Evolutionary conservation across 2,113 vertebrate species (phyloP).

Genomic region (Tichodroma muraria): DNA sequence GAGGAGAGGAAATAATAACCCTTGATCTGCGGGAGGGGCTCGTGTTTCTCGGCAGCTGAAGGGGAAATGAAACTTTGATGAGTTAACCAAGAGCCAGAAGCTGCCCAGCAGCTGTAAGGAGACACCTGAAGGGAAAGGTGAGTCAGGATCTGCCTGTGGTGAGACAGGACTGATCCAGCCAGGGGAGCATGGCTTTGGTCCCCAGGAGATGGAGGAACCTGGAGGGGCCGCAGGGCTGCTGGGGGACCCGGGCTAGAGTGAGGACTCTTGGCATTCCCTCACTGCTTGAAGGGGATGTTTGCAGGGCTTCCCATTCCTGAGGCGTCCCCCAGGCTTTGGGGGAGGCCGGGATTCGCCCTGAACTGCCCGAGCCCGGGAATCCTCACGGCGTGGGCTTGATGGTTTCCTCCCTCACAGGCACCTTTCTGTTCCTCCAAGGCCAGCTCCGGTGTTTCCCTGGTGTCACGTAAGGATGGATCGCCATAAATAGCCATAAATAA

Average conservation of each 20-base stretch:
- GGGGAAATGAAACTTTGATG: slow-evolving; percentile 46
- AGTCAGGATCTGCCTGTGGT: not conserved
- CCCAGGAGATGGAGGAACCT: rapidly evolving
- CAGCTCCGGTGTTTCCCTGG: rapidly evolving
- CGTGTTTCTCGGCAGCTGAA: not conserved
- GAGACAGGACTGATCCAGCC: not conserved
- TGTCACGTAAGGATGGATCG: no score
- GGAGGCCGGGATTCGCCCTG: not conserved
- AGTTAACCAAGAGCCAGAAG: slow-evolving; percentile 7
- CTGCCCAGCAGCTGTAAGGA: not conserved
- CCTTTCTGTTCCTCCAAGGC: not conserved
- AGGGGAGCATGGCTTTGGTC: rapidly evolving
- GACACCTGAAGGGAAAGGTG: slow-evolving; percentile 2
- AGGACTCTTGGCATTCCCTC: not conserved
- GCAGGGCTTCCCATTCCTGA: not conserved
- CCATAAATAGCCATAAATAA: no score
- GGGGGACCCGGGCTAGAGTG: not conserved
- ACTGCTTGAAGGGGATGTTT: not conserved
- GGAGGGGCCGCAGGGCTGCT: not conserved
- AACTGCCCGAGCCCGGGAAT: rapidly evolving
- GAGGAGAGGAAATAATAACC: not conserved
- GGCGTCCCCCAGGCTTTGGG: rapidly evolving
- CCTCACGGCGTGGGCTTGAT: rapidly evolving
- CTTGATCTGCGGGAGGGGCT: not conserved
- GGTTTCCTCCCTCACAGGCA: no score